Evolutionary conservation across 2,797 vertebrate species (phyloP).

Genomic region (Hemibagrus guttatus): DNA sequence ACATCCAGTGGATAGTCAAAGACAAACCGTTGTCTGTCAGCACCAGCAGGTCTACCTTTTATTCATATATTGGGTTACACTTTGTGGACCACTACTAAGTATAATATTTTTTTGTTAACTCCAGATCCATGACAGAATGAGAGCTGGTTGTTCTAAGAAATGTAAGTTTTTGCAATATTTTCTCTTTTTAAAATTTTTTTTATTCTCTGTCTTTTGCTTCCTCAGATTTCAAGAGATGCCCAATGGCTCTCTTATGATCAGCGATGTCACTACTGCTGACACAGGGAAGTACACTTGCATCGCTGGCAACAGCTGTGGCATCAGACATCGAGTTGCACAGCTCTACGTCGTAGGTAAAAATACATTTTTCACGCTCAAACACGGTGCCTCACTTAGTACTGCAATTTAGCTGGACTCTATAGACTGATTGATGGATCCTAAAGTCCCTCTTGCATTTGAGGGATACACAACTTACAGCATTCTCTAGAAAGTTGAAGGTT

Average conservation of each 20-base stretch:
- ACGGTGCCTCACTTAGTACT: conserved; percentile 12
- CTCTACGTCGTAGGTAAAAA: conserved; percentile 92
- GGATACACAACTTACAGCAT: neutral
- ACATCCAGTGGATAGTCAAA: conserved; percentile 94
- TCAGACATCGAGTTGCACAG: conserved; percentile 85
- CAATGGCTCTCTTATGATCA: conserved; percentile 91
- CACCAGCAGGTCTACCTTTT: conserved; percentile 72
- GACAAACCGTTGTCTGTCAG: conserved; percentile 84
- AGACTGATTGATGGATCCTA: neutral
- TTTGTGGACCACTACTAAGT: neutral
- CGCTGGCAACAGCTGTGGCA: conserved; percentile 95
- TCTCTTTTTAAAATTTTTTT: neutral
- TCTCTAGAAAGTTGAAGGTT: neutral
- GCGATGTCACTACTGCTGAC: conserved; percentile 86
- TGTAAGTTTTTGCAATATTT: neutral
- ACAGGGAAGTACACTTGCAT: conserved; percentile 93
- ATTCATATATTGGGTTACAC: neutral
- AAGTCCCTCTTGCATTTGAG: neutral
- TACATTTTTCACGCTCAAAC: neutral
- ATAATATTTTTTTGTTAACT: neutral
- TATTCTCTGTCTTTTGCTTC: conserved; percentile 1
- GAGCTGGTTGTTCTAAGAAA: neutral
- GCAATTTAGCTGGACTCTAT: neutral
- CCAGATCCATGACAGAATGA: neutral
- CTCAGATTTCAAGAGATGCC: conserved; percentile 91